These are phyloP conservation scores for Dicyrtoma fusca DNA, from an alignment of 2,888 invertebrate species.

Conservation along the genomic window DNA sequence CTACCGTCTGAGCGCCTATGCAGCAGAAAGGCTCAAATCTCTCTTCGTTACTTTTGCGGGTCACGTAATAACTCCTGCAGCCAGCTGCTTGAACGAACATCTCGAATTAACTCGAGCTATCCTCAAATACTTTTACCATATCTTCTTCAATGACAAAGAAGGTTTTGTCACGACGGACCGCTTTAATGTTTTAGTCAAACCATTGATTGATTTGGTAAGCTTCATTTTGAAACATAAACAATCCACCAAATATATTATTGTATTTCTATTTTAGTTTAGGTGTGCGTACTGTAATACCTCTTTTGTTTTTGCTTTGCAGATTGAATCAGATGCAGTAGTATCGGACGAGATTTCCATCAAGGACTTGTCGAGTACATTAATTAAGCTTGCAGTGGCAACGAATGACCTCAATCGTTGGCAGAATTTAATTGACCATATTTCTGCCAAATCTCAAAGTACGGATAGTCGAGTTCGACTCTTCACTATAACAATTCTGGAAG, in stretches of 20 bases:
- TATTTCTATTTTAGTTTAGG: no score
- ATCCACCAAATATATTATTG: no score
- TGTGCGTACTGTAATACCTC: neutral
- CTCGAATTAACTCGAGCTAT: constrained; percentile 71
- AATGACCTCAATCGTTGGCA: constrained; percentile 89
- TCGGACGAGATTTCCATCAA: constrained; percentile 44
- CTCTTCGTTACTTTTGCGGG: constrained; percentile 89
- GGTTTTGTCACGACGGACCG: constrained; percentile 82
- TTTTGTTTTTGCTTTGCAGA: no score
- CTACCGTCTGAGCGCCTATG: constrained; percentile 74
- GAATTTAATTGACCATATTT: constrained; percentile 83
- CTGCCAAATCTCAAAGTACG: constrained; percentile 76
- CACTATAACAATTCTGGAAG: constrained; percentile 73
- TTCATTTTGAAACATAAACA: neutral
- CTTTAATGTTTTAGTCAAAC: constrained; percentile 81
- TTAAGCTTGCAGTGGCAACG: constrained; percentile 72
- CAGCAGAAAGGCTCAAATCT: constrained; percentile 81
- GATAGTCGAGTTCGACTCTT: constrained; percentile 65
- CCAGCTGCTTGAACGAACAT: constrained; percentile 69
- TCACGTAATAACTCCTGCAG: constrained; percentile 79
- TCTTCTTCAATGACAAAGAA: constrained; percentile 81
- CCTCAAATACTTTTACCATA: constrained; percentile 72
- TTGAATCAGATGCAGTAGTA: constrained; percentile 48
- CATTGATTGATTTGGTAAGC: constrained; percentile 79
- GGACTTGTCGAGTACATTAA: constrained; percentile 42